phyloP scores from a whole-genome alignment of 2,888 invertebrate genomes.

The Drosophila buzzatii region DNA sequence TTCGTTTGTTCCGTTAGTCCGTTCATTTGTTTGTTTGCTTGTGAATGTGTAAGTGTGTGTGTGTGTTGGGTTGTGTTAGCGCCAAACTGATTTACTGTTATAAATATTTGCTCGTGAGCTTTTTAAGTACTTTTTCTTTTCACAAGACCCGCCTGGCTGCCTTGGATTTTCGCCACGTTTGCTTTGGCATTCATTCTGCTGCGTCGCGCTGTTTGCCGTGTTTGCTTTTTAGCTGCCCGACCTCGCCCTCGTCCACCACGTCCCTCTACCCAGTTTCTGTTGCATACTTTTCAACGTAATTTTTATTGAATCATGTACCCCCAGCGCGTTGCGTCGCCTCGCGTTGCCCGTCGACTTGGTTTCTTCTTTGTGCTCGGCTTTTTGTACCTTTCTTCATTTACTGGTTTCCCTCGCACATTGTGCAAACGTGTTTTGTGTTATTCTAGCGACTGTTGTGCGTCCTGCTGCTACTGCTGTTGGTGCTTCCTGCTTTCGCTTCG shows the following conservation, averaged over 20 bases:
- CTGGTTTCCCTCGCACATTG: slow-evolving; percentile 48
- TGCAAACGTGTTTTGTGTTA: slow-evolving; percentile 46
- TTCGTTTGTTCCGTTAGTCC: slow-evolving; percentile 13
- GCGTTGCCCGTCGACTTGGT: slow-evolving; percentile 28
- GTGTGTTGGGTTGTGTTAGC: slow-evolving; percentile 56
- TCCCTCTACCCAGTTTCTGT: slow-evolving; percentile 42
- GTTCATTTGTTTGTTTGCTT: slow-evolving; percentile 8
- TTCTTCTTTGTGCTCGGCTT: slow-evolving; percentile 25
- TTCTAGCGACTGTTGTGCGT: slow-evolving; percentile 18
- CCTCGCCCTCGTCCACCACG: neutral
- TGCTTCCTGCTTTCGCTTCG: slow-evolving; percentile 28
- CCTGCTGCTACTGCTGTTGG: slow-evolving; percentile 12
- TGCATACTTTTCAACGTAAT: slow-evolving; percentile 77
- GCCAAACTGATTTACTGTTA: slow-evolving; percentile 81
- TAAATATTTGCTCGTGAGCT: slow-evolving; percentile 80
- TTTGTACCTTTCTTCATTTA: slow-evolving; percentile 49
- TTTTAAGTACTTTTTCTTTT: slow-evolving; percentile 78
- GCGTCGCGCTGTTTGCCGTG: slow-evolving; percentile 39
- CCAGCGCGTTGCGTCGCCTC: slow-evolving; percentile 25
- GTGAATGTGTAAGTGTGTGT: slow-evolving; percentile 14
- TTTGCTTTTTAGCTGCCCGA: slow-evolving; percentile 42
- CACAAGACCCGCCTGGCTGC: slow-evolving; percentile 39
- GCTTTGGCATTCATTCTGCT: slow-evolving; percentile 56
- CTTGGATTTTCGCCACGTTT: slow-evolving; percentile 60
- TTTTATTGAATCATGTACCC: slow-evolving; percentile 78